Percentiles rank a stretch among this genome's conserved stretches.
These are phyloP conservation scores for Neocloeon triangulifer DNA, from an alignment of 1,140 invertebrate species.

Conservation along the genomic window DNA sequence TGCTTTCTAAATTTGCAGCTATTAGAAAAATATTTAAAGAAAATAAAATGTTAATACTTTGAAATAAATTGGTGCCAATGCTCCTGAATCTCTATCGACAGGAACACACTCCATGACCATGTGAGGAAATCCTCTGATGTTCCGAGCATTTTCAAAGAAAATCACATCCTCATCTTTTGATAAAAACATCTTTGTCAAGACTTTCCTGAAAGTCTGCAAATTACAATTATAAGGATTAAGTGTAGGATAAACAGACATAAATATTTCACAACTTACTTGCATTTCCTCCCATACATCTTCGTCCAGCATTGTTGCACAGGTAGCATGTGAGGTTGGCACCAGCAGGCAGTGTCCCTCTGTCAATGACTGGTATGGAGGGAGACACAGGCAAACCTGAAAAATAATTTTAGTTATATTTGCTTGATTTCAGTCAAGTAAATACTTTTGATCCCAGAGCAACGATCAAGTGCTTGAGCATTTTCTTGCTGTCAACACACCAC, in stretches of 20 bases:
- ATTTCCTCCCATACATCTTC: conserved; percentile 87
- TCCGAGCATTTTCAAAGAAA: conserved; percentile 73
- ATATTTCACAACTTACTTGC: conserved; percentile 24
- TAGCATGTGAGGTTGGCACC: conserved; percentile 56
- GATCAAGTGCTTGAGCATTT: conserved; percentile 70
- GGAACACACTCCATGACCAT: conserved; percentile 78
- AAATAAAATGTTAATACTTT: conserved; percentile 28
- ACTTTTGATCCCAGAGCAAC: conserved; percentile 57
- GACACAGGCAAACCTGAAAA: conserved; percentile 34
- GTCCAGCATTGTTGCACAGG: conserved; percentile 58
- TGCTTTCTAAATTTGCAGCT: conserved; percentile 45
- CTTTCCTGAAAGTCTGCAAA: conserved; percentile 41
- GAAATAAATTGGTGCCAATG: conserved; percentile 84
- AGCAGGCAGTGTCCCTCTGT: conserved; percentile 75
- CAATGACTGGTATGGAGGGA: conserved; percentile 57
- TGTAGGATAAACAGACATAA: background rate
- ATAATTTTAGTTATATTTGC: no score
- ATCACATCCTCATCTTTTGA: conserved; percentile 46
- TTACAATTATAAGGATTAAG: conserved; percentile 9
- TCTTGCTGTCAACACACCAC: conserved; percentile 58
- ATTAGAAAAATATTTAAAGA: background rate
- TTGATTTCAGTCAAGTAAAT: no score
- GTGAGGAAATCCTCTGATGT: conserved; percentile 54
- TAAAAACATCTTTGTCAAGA: conserved; percentile 52
- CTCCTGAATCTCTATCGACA: conserved; percentile 53